Evolutionary conservation across 53 echinoderm and acorn worm genomes (phyloP), one percentile per base, ranked within the genome.

Genomic region (Echinarachnius parma): DNA sequence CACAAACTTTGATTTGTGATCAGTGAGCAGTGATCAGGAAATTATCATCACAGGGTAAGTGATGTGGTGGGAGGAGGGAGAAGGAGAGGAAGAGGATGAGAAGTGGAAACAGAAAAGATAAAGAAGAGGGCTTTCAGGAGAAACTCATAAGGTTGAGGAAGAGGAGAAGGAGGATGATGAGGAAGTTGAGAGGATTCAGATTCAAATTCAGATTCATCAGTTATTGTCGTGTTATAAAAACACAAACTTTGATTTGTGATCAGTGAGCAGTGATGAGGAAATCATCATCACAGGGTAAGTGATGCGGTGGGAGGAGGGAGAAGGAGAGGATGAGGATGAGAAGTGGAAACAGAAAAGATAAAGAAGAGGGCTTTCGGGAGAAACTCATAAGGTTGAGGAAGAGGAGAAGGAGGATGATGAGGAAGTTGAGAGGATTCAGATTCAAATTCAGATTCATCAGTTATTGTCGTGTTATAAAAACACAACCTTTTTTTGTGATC

Each of bases 161-260:
- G 13, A 10, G 44, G 44, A 24, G 31, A 31, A 49, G 69, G 24
- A 39, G 63, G 36, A 21, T 64, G 46, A 45, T 46, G 28, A 27
- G 42, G 28, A 46, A 24, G 34, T 9, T 70, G 53, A 23, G 13
- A n/a, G n/a, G n/a, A n/a, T n/a, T n/a, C n/a, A n/a, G n/a, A n/a
- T n/a, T n/a, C n/a, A n/a, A n/a, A n/a, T n/a, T n/a, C n/a, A n/a
- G n/a, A n/a, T n/a, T n/a, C n/a, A n/a, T n/a, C n/a, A 5, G 15
- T 64, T 27, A 19, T 64, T 7, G 2, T 44, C 3, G 13, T 33
- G 35, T 3, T 61, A 37, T 10, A 23, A 22, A 33, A 35, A 23
- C 13, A 7, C n/a, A 35, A 23, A 36, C 13, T 3, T 4, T 32
- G 3, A 4, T 33, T 0, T 0, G 31, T 22, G 21, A 20, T 21